phyloP scores from a whole-genome alignment of 2,797 vertebrate species.

The Natrix natrix region DNA sequence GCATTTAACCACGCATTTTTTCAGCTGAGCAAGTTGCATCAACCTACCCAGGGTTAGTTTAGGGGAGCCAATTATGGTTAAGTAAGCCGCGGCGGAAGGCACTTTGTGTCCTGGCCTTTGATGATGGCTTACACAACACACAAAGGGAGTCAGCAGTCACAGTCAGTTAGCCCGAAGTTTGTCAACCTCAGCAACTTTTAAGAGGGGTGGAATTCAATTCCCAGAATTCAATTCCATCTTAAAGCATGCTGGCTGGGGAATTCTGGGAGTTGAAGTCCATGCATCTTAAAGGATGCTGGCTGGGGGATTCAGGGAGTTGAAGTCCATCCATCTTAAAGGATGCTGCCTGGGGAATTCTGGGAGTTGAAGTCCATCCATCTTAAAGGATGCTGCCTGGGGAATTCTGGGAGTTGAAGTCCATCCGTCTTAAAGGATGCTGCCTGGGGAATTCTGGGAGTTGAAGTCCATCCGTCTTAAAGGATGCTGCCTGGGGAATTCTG shows the following conservation, averaged over 20 bases:
- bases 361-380: too few species aligned
- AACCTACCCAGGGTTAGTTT: background rate
- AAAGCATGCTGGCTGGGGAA: background rate
- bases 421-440: rapidly evolving
- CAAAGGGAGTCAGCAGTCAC: background rate
- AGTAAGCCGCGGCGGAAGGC: background rate
- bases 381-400: background rate
- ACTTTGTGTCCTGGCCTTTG: background rate
- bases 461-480: background rate
- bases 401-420: background rate
- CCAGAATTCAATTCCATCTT: background rate
- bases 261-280: background rate
- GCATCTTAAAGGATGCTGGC: rapidly evolving
- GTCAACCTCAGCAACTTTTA: background rate
- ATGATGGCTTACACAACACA: background rate
- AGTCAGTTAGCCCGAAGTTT: background rate
- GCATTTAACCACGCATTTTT: background rate
- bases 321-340: too few species aligned
- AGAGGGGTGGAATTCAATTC: background rate
- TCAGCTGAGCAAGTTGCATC: background rate
- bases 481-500: background rate
- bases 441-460: background rate
- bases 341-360: background rate
- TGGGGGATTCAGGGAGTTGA: too few species aligned
- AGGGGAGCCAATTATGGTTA: background rate